Evolutionary conservation across 2,888 invertebrate species (phyloP), one percentile per base, ranked within the genome.

Genomic region (Myopa tessellatipennis): DNA sequence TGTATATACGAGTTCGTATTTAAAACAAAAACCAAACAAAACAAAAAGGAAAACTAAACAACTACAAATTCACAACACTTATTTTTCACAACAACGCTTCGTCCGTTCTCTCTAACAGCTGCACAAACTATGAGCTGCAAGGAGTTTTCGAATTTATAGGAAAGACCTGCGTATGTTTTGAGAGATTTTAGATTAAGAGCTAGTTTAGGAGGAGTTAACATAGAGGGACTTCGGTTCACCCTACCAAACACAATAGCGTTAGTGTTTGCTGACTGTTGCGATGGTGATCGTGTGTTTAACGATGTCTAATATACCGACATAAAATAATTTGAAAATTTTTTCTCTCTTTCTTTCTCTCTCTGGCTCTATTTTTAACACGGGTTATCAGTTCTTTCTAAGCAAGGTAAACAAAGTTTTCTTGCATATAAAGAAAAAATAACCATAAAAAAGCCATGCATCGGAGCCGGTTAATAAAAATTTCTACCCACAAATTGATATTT

Each of bases 321-420:
- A 50, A 61, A 26, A 18, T 18, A 3, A 10, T 10, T 26, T 8
- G n/a, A 40, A 5, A 69, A 69, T 0, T 18, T 50, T 45, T 40
- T n/a, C n/a, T 45, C 67, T 38, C n/a, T 18, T 40, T 38, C 18
- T n/a, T 3, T 12, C 14, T 18, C 26, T 69, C 26, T 50, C 6
- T 50, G 12, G n/a, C 18, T 50, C 45, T 69, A 69, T 50, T 50
- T 69, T 69, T 52, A 69, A 52, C 34, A 45, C 34, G 45, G 50
- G 69, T 69, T 69, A 69, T 69, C 69, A 68, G 61, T 4, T 8
- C 26, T 26, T 26, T 26, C 26, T 26, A 26, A 26, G 26, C 26
- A 26, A 26, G 26, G 26, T 26, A 26, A 26, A 26, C 26, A 26
- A 26, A 26, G 2, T 26, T 26, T 26, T 26, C 26, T 26, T 26